These are phyloP conservation scores for Erebia ligea DNA, from an alignment of 2,888 invertebrate species.

Conservation along the genomic window DNA sequence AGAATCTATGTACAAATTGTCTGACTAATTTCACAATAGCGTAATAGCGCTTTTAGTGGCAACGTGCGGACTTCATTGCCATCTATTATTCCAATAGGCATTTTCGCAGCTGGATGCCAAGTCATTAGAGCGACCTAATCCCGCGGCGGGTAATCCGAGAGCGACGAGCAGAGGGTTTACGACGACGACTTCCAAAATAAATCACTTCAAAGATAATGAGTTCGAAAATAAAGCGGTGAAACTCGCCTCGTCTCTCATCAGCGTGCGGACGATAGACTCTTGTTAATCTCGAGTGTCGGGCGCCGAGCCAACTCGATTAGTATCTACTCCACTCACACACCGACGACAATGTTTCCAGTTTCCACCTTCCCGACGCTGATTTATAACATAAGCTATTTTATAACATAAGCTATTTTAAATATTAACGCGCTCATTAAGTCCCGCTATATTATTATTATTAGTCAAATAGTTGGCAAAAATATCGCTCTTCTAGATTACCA, in stretches of 20 bases:
- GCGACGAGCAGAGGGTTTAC: constrained; percentile 39
- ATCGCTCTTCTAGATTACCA: constrained; percentile 51
- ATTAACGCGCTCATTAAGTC: constrained; percentile 43
- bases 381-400: constrained; percentile 55
- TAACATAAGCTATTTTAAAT: constrained; percentile 51
- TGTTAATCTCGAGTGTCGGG: constrained; percentile 61
- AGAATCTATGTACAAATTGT: constrained; percentile 59
- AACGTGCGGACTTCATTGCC: constrained; percentile 71
- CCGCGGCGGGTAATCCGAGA: constrained; percentile 64
- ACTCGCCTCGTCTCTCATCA: constrained; percentile 70
- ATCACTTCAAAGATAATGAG: constrained; percentile 80
- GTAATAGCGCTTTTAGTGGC: constrained; percentile 61
- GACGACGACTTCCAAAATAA: constrained; percentile 66
- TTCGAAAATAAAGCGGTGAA: constrained; percentile 77
- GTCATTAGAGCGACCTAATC: constrained; percentile 72
- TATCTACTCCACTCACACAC: constrained; percentile 50
- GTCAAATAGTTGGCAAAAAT: constrained; percentile 46
- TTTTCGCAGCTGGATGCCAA: constrained; percentile 63
- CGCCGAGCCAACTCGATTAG: constrained; percentile 69
- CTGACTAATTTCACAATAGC: constrained; percentile 65
- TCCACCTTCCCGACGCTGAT: constrained; percentile 54
- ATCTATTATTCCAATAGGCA: constrained; percentile 63
- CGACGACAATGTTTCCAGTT: constrained; percentile 56
- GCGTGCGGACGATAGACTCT: constrained; percentile 67
- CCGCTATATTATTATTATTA: constrained; percentile 46